Conservation (phyloP, 2,797 vertebrate species). For the Psittacula derbiana region DNA sequence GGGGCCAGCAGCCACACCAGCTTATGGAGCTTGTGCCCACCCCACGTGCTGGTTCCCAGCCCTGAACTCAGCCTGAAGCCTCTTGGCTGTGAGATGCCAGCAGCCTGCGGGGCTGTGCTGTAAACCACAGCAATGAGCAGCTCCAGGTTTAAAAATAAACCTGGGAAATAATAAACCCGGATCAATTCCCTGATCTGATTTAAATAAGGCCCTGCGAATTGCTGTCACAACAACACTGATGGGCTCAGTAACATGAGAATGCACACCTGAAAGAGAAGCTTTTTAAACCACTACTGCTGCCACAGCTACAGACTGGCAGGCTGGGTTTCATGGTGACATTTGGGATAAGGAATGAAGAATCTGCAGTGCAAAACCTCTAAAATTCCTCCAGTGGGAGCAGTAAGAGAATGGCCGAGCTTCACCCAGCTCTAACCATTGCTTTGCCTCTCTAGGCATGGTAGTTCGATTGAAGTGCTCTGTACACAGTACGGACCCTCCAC, state of each 20-base stretch:
- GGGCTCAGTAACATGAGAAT: background rate
- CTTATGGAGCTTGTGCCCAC: background rate
- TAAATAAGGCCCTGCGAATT: background rate
- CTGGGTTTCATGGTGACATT: background rate
- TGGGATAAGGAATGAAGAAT: background rate
- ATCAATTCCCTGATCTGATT: background rate
- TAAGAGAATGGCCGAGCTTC: background rate
- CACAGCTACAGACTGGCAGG: fast-evolving
- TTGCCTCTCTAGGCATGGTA: background rate
- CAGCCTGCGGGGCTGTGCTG: background rate
- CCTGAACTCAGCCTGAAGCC: background rate
- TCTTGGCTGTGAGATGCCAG: background rate
- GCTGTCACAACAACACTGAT: background rate
- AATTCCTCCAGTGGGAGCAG: background rate
- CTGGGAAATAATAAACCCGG: background rate
- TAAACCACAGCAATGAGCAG: fast-evolving
- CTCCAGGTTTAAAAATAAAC: background rate
- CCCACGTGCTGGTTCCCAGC: slow-evolving; percentile 14
- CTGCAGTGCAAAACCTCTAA: background rate
- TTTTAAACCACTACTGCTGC: background rate
- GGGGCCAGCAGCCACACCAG: background rate
- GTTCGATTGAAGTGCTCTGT: background rate
- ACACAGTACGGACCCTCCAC: background rate
- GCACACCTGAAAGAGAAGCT: background rate
- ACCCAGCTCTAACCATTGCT: background rate